Base-by-base conservation (phyloP, 1,140 invertebrate species). In the Zaprionus africanus region DNA sequence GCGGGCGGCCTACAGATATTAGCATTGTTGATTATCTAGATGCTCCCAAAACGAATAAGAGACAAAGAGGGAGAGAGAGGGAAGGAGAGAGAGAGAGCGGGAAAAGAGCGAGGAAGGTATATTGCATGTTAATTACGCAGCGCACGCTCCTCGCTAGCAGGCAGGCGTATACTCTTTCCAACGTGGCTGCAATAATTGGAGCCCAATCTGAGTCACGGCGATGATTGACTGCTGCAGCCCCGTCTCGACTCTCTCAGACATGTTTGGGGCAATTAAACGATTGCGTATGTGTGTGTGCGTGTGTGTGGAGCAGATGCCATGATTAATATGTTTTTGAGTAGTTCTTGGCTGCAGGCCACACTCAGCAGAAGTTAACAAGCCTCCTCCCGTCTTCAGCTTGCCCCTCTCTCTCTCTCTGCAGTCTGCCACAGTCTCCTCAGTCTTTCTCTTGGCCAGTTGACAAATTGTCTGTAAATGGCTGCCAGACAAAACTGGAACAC, bases 251-350 rank as follows among this genome's bases (percentile, higher is more conserved):
- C 5, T 13, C 41, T n/a, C 53, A 57, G 34, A 41, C 19, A 34
- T 9, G 13, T 43, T 46, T 63, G 62, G 67, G 81, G 84, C 83
- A 87, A 87, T 87, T 87, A 87, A 87, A 83, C 75, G 81, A 88
- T 87, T 87, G 75, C 36, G 63, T 73, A 53, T 63, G 74, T 34
- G 22, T 53, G 76, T 1, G 78, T 66, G 54, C 59, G 59, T 70
- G 60, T 63, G 78, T 81, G 69, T 64, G 76, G 70, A 62, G 57
- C 67, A 71, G 71, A 81, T 81, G 72, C 72, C 78, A 79, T 88
- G 84, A 88, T 88, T 88, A 88, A 88, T 88, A 88, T 88, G 84
- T 88, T 88, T 88, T 88, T 88, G 84, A 88, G 84, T 88, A 88
- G 84, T 81, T 81, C 71, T 76, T 90, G 51, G 85, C 84, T 82